Conservation (phyloP, 1,140 invertebrate species). For the Lethrus apterus region DNA sequence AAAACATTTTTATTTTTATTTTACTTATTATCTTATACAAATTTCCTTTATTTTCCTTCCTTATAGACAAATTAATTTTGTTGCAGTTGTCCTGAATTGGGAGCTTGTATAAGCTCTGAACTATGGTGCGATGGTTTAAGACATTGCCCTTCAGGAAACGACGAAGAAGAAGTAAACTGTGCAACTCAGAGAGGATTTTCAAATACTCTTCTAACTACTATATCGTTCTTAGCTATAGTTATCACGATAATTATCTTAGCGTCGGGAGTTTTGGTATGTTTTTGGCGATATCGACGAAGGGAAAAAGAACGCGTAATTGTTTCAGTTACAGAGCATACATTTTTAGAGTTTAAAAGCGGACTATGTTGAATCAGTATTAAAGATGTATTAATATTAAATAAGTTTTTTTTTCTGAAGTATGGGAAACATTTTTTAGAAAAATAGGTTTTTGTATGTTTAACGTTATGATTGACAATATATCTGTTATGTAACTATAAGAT, state of each 20-base stretch:
- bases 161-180: constrained; percentile 65
- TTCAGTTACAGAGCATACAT: constrained; percentile 41
- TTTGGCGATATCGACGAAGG: constrained; percentile 33
- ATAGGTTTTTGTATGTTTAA: neutral
- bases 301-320: constrained; percentile 38
- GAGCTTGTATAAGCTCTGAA: constrained; percentile 63
- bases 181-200: constrained; percentile 61
- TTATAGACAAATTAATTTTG: too few species aligned
- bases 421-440: neutral
- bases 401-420: neutral
- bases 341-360: constrained; percentile 40
- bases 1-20: neutral
- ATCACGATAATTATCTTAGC: constrained; percentile 18
- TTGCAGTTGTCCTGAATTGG: constrained; percentile 59
- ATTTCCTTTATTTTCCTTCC: too few species aligned
- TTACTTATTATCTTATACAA: too few species aligned
- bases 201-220: constrained; percentile 31
- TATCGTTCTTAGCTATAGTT: constrained; percentile 13
- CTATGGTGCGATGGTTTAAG: constrained; percentile 66
- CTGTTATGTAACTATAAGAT: neutral
- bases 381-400: neutral
- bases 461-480: neutral
- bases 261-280: constrained; percentile 22
- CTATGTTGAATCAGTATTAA: constrained; percentile 32
- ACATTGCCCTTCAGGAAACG: constrained; percentile 67